These are phyloP conservation scores for Mechanitis mazaeus DNA, from an alignment of 2,888 invertebrate species.

Conservation along the genomic window DNA sequence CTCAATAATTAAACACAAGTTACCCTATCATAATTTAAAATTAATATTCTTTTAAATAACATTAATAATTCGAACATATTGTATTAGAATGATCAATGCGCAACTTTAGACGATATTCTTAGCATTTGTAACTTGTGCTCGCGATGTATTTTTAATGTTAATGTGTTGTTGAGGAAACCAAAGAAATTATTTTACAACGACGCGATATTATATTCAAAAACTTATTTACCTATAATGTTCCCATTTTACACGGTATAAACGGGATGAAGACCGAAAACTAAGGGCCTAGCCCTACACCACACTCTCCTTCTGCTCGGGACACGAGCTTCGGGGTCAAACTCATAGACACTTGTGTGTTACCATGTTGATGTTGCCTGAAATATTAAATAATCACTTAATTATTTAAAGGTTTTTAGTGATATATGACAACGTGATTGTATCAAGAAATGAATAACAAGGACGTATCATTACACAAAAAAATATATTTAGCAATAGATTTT, in stretches of 20 bases:
- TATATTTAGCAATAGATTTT: not conserved
- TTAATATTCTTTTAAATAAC: slow-evolving; percentile 33
- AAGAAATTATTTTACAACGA: slow-evolving; percentile 20
- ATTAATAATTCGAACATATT: slow-evolving; percentile 59
- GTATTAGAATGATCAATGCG: slow-evolving; percentile 60
- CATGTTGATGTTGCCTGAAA: slow-evolving; percentile 32
- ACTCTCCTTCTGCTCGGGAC: slow-evolving; percentile 72
- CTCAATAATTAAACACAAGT: slow-evolving; percentile 32
- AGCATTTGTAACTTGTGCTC: slow-evolving; percentile 56
- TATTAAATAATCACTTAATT: slow-evolving; percentile 10
- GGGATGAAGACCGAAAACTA: slow-evolving; percentile 69
- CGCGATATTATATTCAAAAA: slow-evolving; percentile 38
- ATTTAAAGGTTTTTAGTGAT: not conserved
- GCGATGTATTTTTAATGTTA: slow-evolving; percentile 57
- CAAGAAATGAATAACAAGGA: not conserved
- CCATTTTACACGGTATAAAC: slow-evolving; percentile 72
- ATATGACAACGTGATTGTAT: not conserved
- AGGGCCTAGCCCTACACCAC: slow-evolving; percentile 74
- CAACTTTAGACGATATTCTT: slow-evolving; percentile 72
- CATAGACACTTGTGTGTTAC: slow-evolving; percentile 73
- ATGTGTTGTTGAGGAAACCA: slow-evolving; percentile 30
- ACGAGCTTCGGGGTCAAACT: slow-evolving; percentile 77
- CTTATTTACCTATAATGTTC: slow-evolving; percentile 74
- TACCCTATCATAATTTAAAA: slow-evolving; percentile 12
- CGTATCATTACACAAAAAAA: not conserved